A percentile compares a stretch with the other conserved stretches of the same genome.
Conservation (phyloP, 1,140 invertebrate genomes). For the Drosophila seguyi region DNA sequence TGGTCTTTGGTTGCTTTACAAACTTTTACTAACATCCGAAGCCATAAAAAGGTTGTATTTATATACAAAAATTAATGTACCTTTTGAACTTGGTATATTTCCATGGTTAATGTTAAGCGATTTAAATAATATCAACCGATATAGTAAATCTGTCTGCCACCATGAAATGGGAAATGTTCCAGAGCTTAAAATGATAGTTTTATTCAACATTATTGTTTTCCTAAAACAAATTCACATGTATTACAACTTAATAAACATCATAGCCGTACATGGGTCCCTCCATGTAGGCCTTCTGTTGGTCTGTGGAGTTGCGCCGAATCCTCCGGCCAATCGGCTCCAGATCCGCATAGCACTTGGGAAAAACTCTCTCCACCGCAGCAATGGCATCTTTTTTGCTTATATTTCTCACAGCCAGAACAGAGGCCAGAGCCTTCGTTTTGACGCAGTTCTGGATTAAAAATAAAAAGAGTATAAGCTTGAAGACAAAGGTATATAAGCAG, state of each 20-base stretch:
- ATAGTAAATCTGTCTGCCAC: constrained; percentile 2
- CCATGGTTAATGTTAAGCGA: constrained; percentile 41
- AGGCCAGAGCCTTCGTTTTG: constrained; percentile 93
- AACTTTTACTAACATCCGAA: constrained; percentile 23
- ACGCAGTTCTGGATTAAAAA: constrained; percentile 91
- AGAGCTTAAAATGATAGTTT: constrained; percentile 49
- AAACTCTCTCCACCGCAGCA: constrained; percentile 94
- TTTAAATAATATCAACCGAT: constrained; percentile 61
- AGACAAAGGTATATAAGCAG: too few species aligned
- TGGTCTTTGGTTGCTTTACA: constrained; percentile 1
- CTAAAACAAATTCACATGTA: constrained; percentile 27
- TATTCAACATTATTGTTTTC: constrained; percentile 30
- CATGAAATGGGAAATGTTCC: constrained; percentile 13
- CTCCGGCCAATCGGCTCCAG: constrained; percentile 96
- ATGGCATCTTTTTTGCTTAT: constrained; percentile 90
- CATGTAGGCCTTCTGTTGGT: constrained; percentile 91
- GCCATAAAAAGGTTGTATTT: neutral
- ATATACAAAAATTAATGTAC: constrained; percentile 36
- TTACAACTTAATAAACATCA: constrained; percentile 85
- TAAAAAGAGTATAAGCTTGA: neutral
- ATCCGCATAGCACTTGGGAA: constrained; percentile 96
- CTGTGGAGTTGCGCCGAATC: constrained; percentile 90
- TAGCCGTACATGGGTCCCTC: constrained; percentile 94
- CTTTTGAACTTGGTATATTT: constrained; percentile 53
- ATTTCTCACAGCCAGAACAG: constrained; percentile 92